Evolutionary conservation across 1,140 invertebrate genomes (phyloP).

Genomic region (Asbolus verrucosus): DNA sequence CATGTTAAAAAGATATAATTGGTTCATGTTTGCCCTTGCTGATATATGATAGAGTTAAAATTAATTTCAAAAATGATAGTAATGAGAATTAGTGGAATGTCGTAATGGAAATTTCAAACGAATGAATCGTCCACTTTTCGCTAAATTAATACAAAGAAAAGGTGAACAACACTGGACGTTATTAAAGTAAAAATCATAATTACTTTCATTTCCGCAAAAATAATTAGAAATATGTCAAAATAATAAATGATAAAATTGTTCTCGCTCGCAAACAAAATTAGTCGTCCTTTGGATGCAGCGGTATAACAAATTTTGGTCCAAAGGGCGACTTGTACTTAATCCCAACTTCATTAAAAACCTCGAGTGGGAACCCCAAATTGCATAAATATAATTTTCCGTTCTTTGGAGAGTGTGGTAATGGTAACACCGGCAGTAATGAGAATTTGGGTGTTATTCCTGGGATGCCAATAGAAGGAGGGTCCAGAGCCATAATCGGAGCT

Average conservation of each 20-base stretch:
- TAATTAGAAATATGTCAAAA: constrained; percentile 10
- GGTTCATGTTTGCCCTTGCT: no score
- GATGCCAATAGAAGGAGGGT: constrained; percentile 80
- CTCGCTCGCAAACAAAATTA: not conserved
- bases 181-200: constrained; percentile 7
- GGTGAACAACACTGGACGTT: no score
- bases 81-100: no score
- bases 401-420: constrained; percentile 75
- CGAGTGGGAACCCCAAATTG: constrained; percentile 85
- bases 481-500: constrained; percentile 84
- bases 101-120: not conserved
- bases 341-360: constrained; percentile 80
- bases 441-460: constrained; percentile 79
- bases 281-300: constrained; percentile 76
- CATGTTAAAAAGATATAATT: no score
- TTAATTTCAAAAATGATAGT: no score
- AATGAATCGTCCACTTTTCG: no score
- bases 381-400: constrained; percentile 89
- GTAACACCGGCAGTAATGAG: constrained; percentile 80
- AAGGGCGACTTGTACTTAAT: constrained; percentile 90
- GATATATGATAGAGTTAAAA: no score
- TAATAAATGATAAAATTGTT: not conserved
- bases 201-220: constrained; percentile 1
- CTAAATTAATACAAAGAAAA: no score
- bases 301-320: constrained; percentile 88